Evolutionary conservation across 2,797 vertebrate species (phyloP), one percentile per base, ranked within the genome.

Genomic region (Podarcis lilfordi): DNA sequence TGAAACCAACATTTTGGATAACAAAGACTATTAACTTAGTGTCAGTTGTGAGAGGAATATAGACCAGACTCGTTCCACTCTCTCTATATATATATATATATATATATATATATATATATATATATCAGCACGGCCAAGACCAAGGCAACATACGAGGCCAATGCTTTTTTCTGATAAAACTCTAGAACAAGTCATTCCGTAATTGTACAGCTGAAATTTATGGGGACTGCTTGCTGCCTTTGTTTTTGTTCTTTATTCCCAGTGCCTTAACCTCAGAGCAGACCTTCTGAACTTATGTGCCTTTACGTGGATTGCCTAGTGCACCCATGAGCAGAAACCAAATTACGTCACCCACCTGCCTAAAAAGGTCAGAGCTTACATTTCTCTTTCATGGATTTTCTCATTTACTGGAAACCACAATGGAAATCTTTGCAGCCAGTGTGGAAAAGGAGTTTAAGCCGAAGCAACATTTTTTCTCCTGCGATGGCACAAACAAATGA

Each of bases 111-210:
- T 87, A 93, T 50, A 11, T 11, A 50, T 50, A 50, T 50, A 50
- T 90, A 86, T 89, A 86, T 21, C 78, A 72, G 50, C 5, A 1
- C 88, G 93, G 78, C 50, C 84, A 91, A 78, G 71, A 85, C 43
- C 86, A 88, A 91, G 92, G 80, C 86, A 82, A 72, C 59, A 40
- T 35, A 84, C 89, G 92, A 93, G 68, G 87, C 80, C 90, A 82
- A 27, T 78, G 75, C 81, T 55, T 74, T 35, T 37, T 71, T 86
- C 89, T 77, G 89, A 92, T 95, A 89, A 59, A 89, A 93, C 90
- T 95, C 94, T 91, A 84, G 69, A 90, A 85, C 92, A 89, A 89
- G 91, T 95, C 92, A 87, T 90, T 91, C 93, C 93, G 91, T 93
- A 88, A 88, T 74, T 91, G 85, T 90, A 91, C 90, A 93, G 74